Evolutionary conservation across 2,113 vertebrate species (phyloP).

Genomic region (Synchiropus splendidus): DNA sequence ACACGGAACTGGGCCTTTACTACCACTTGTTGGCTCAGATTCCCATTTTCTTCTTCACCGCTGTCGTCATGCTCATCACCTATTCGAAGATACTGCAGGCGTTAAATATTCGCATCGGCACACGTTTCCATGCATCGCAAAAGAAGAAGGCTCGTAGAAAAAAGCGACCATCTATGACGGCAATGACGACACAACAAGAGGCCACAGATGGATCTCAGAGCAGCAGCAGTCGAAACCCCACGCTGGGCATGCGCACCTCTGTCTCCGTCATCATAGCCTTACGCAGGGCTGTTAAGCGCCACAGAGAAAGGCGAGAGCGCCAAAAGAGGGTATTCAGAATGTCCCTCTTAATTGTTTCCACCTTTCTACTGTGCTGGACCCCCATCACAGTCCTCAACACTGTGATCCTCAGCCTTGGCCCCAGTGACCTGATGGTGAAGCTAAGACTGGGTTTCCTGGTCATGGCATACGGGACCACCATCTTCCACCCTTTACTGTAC

Average conservation of each 20-base stretch:
- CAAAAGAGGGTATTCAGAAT: constrained; percentile 95
- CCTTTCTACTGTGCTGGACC: constrained; percentile 97
- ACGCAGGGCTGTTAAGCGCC: constrained; percentile 88
- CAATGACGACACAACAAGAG: constrained; percentile 82
- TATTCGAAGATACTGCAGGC: constrained; percentile 97
- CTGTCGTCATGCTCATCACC: constrained; percentile 91
- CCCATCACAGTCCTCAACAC: constrained; percentile 95
- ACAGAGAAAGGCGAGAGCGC: constrained; percentile 89
- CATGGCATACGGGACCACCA: constrained; percentile 97
- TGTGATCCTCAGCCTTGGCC: constrained; percentile 87
- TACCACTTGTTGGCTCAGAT: constrained; percentile 96
- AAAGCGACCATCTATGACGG: constrained; percentile 82
- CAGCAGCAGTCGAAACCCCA: constrained; percentile 76
- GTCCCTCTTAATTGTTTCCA: constrained; percentile 96
- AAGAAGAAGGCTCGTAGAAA: constrained; percentile 91
- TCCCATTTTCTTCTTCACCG: constrained; percentile 95
- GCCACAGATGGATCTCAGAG: constrained; percentile 64
- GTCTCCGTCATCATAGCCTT: constrained; percentile 96
- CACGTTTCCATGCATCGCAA: constrained; percentile 85
- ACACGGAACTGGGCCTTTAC: constrained; percentile 89
- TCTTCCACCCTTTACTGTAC: constrained; percentile 94
- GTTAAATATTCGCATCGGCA: constrained; percentile 94
- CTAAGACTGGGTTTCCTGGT: constrained; percentile 93
- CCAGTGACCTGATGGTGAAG: constrained; percentile 87
- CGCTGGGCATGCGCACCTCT: constrained; percentile 90